These are phyloP conservation scores for Aphelinus atriplicis DNA, from an alignment of 1,140 invertebrate species.

Conservation along the genomic window DNA sequence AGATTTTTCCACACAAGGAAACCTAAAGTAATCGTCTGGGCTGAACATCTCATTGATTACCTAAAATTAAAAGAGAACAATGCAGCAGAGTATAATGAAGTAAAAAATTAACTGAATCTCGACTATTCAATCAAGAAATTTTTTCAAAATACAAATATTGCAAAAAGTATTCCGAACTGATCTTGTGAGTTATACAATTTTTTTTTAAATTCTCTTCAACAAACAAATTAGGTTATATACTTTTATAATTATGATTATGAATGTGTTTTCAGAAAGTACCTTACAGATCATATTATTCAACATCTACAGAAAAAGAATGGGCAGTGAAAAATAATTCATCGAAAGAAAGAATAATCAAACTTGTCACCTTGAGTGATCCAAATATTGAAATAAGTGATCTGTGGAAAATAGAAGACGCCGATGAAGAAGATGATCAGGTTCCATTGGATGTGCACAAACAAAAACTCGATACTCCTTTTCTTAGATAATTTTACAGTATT, in stretches of 20 bases:
- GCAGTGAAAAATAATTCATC: constrained; percentile 62
- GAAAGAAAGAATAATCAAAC: constrained; percentile 67
- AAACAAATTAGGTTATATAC: constrained; percentile 41
- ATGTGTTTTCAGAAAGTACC: constrained; percentile 61
- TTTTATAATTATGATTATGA: constrained; percentile 22
- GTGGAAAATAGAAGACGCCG: constrained; percentile 61
- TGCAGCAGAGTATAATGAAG: constrained; percentile 66
- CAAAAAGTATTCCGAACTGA: constrained; percentile 63
- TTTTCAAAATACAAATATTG: constrained; percentile 65
- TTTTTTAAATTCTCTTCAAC: constrained; percentile 38
- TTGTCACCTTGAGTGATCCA: constrained; percentile 67
- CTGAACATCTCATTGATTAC: constrained; percentile 69
- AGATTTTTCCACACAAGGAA: constrained; percentile 71
- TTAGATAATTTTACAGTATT: constrained; percentile 64
- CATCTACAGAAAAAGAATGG: constrained; percentile 68
- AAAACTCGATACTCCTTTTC: constrained; percentile 56
- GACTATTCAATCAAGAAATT: constrained; percentile 65
- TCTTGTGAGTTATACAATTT: constrained; percentile 59
- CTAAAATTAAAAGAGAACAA: constrained; percentile 68
- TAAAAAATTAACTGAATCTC: constrained; percentile 63
- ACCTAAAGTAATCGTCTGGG: constrained; percentile 67
- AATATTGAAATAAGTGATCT: constrained; percentile 63
- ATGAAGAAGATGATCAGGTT: constrained; percentile 64
- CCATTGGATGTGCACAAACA: constrained; percentile 62
- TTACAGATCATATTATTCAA: constrained; percentile 71